A percentile compares a stretch with the other conserved stretches of the same genome.
Conservation (phyloP, 2,113 vertebrate species). For the Cavia aperea region DNA sequence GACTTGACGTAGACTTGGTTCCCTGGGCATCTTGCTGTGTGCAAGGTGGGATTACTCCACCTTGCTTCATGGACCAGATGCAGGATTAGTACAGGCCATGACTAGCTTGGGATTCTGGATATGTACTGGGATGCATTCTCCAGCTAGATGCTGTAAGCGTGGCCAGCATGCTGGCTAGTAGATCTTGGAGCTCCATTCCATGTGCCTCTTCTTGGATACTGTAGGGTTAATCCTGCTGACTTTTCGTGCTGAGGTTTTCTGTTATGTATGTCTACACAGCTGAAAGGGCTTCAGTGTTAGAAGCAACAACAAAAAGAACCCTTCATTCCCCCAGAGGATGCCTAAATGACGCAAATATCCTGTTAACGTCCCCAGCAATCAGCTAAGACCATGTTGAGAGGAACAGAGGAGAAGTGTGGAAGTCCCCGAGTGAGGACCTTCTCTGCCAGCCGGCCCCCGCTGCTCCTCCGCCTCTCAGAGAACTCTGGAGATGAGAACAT, state of each 20-base stretch:
- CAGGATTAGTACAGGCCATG: neutral
- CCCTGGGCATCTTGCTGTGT: neutral
- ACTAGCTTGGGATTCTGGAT: neutral
- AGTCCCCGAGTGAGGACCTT: slow-evolving; percentile 86
- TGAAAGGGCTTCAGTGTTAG: neutral
- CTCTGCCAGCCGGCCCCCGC: slow-evolving; percentile 83
- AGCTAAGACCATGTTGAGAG: slow-evolving; percentile 89
- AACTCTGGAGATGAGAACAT: slow-evolving; percentile 88
- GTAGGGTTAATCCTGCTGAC: neutral
- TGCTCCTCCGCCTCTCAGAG: slow-evolving; percentile 87
- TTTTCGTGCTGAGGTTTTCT: neutral
- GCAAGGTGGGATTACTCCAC: too few relatives aligned
- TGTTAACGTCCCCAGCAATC: slow-evolving; percentile 80
- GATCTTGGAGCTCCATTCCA: neutral
- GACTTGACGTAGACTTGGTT: neutral
- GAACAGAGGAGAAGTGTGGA: slow-evolving; percentile 92
- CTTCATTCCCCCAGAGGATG: neutral
- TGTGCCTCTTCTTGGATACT: neutral
- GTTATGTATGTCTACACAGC: neutral
- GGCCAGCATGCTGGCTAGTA: too few relatives aligned
- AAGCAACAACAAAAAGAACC: neutral
- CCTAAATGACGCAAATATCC: neutral
- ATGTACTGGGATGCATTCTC: accelerated
- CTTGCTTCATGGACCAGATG: neutral
- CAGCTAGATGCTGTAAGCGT: neutral